Percentiles rank a stretch among this genome's conserved stretches.
These are phyloP conservation scores for Ceyx erithaca DNA, from an alignment of 2,797 vertebrate species.

Conservation along the genomic window DNA sequence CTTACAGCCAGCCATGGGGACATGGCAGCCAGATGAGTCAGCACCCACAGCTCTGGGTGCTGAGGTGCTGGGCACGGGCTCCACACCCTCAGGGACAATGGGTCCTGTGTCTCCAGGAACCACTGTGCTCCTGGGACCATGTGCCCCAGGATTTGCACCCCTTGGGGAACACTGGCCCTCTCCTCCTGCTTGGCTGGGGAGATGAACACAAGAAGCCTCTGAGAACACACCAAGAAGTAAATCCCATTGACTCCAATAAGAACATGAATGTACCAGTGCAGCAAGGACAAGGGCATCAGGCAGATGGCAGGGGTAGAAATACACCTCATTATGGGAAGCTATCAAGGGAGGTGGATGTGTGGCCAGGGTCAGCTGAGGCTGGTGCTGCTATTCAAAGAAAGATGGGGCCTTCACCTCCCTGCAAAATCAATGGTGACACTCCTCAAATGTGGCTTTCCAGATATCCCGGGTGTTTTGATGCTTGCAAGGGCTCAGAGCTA, in stretches of 20 bases:
- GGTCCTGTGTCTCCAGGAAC: not conserved
- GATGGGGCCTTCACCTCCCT: not conserved
- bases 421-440: not conserved
- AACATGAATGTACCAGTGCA: not conserved
- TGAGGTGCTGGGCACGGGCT: not conserved
- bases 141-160: not conserved
- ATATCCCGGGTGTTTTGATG: accelerated
- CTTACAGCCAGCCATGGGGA: too few species aligned
- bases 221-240: not conserved
- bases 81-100: accelerated
- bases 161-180: not conserved
- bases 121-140: accelerated
- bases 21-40: not conserved
- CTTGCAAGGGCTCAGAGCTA: not conserved
- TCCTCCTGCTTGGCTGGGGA: not conserved
- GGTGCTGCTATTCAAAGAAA: not conserved
- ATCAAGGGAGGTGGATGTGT: not conserved
- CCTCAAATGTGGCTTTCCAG: not conserved
- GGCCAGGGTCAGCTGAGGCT: not conserved
- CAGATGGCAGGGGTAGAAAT: not conserved
- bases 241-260: not conserved
- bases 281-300: not conserved
- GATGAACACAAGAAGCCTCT: not conserved
- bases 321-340: not conserved
- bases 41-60: not conserved